Evolutionary conservation across 2,113 vertebrate genomes (phyloP), one percentile per base, ranked within the genome.

Genomic region (Struthidea cinerea): DNA sequence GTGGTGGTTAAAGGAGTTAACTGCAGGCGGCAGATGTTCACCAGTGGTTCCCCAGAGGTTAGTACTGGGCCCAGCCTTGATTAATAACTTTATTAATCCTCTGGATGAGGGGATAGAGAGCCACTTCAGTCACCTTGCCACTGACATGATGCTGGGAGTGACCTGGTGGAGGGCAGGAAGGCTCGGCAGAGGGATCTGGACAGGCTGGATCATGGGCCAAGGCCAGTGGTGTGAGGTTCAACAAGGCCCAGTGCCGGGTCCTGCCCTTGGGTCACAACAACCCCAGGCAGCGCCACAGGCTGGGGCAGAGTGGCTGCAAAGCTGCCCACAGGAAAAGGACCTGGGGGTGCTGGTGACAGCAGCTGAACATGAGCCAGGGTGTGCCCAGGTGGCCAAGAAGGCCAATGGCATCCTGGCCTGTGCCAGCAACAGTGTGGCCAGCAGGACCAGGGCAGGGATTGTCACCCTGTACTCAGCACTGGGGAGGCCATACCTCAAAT

Each of bases 391-490:
- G 61, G 53, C 33, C 53, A 60, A 68, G 53, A 26, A 68, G 61
- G 53, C 6, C 53, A 60, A 11, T n/a, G 53, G 47, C 46, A 53
- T 23, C 61, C 46, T 82, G 69, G n/a, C 3, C 61, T 61, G 53
- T 1, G 0, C 1, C 69, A 75, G 53, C 33, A 82, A 4, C 0
- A 1, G 30, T 41, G 53, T 75, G 61, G 46, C 10, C 47, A 61
- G 61, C n/a, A 83, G 70, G 46, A 42, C 2, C 13, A 75, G 37
- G 28, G 28, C 46, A 60, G n/a, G 12, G 47, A 69, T 26, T 46
- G 28, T 12, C 6, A 11, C 3, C 20, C 37, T 39, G 9, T 46
- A 5, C 24, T 30, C 0, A 0, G 22, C 7, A 9, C 6, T 35
- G 20, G 10, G 12, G 69, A 74, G 28, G 24, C 3, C 0, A 0